These are phyloP conservation scores for Subanguina moxae DNA, from an alignment of 1,140 invertebrate genomes.

Conservation along the genomic window DNA sequence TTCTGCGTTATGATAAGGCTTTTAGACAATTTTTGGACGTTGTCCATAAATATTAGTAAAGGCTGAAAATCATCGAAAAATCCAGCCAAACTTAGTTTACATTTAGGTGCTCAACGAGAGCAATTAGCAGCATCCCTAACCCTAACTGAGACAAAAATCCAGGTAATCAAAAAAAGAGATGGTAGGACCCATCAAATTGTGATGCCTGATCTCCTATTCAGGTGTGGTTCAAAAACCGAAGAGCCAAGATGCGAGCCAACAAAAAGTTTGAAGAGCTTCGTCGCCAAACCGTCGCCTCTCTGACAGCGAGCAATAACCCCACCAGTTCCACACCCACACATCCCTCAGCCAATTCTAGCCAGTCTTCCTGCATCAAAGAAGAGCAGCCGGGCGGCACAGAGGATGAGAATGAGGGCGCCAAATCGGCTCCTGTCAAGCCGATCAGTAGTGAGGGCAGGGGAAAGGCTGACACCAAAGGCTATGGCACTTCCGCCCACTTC, in stretches of 20 bases:
- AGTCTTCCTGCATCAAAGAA: neutral
- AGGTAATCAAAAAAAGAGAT: neutral
- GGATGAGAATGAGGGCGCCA: conserved; percentile 12
- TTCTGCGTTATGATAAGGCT: too few relatives aligned
- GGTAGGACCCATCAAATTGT: neutral
- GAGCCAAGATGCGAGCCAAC: conserved; percentile 7
- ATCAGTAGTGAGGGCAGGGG: neutral
- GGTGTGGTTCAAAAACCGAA: conserved; percentile 13
- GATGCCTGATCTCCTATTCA: neutral
- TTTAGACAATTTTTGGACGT: too few relatives aligned
- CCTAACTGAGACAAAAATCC: conserved; percentile 13
- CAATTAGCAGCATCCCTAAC: neutral
- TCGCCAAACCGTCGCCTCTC: neutral
- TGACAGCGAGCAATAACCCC: neutral
- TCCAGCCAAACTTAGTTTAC: too few relatives aligned
- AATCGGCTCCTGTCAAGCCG: too few relatives aligned
- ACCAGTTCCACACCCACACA: neutral
- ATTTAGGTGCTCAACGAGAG: conserved; percentile 6
- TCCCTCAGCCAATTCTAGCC: too few relatives aligned
- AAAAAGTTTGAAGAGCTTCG: conserved; percentile 9
- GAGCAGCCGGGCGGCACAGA: conserved; percentile 9
- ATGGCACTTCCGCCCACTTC: neutral
- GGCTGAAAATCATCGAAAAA: too few relatives aligned
- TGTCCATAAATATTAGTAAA: too few relatives aligned
- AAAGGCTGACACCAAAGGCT: neutral